Evolutionary conservation across 2,888 invertebrate species (phyloP), one percentile per base, ranked within the genome.

Genomic region (Euplexia lucipara): DNA sequence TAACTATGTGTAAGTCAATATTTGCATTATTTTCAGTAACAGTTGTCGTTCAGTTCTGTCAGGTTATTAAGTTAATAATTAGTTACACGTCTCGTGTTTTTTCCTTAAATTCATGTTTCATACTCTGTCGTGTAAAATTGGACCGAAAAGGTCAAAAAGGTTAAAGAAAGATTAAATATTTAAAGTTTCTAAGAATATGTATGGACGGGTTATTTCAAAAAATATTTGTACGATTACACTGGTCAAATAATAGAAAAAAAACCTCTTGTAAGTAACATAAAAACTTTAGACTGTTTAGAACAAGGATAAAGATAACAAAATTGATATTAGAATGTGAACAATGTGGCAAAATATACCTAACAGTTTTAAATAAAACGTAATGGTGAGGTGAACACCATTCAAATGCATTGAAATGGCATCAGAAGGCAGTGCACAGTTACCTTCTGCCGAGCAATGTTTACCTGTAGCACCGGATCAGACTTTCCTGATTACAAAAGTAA

Each of bases 321-420:
- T n/a, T n/a, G n/a, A n/a, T n/a, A n/a, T n/a, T n/a, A n/a, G n/a
- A n/a, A 75, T 81, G 80, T 85, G 82, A 83, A 85, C 80, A 74
- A 79, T 83, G 85, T 75, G 82, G 82, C 79, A 85, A n/a, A n/a
- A n/a, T n/a, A n/a, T n/a, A 85, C 77, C 85, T 74, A 84, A 82
- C 79, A 82, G 83, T 90, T 92, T 92, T 95, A 94, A 94, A 95
- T 95, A 94, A 94, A 88, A 92, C 90, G 90, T 87, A 90, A 86
- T 85, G 88, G 88, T 83, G 81, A 83, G 81, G 84, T 78, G 83
- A 86, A 87, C 87, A 84, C 88, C 87, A 92, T 93, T 85, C 95
- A 96, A 95, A 96, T 96, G 96, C 95, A 92, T 95, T 95, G 96
- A 96, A 93, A 97, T 97, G 97, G 96, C 96, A 95, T 95, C 96